Evolutionary conservation across 2,113 vertebrate genomes (phyloP).

Genomic region (Melospiza melodia): DNA sequence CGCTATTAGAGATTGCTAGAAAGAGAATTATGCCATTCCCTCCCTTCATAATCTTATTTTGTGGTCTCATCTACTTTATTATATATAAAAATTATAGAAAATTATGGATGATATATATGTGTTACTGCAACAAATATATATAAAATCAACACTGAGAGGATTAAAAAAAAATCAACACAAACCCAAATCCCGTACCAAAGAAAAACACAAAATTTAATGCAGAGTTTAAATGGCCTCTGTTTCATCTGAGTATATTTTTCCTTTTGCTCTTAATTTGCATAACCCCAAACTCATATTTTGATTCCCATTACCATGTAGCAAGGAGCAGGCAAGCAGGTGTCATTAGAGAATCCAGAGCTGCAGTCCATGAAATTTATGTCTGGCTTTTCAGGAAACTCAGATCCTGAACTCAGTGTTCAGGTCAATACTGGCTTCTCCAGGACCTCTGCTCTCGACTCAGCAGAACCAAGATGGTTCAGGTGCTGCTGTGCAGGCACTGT

Average conservation of each 20-base stretch:
- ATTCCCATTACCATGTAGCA: background rate
- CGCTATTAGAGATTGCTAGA: background rate
- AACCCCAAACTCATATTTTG: background rate
- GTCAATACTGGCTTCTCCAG: background rate
- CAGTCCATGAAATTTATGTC: background rate
- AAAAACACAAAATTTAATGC: background rate
- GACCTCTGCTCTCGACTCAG: background rate
- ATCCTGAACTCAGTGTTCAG: background rate
- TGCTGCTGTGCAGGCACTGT: background rate
- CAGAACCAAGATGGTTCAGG: background rate
- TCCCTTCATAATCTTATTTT: background rate
- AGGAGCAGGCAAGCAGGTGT: background rate
- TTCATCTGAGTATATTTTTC: background rate
- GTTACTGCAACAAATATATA: background rate
- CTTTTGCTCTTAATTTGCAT: background rate
- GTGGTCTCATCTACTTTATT: background rate
- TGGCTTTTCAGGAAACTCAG: background rate
- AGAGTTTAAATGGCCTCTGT: background rate
- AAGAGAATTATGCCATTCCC: background rate
- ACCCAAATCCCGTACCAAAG: accelerated
- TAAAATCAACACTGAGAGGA: background rate
- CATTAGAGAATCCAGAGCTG: background rate
- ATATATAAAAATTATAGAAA: background rate
- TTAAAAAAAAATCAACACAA: background rate
- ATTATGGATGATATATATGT: background rate